Evolutionary conservation across 1,140 invertebrate genomes (phyloP).

Genomic region (Reticulitermes speratus): DNA sequence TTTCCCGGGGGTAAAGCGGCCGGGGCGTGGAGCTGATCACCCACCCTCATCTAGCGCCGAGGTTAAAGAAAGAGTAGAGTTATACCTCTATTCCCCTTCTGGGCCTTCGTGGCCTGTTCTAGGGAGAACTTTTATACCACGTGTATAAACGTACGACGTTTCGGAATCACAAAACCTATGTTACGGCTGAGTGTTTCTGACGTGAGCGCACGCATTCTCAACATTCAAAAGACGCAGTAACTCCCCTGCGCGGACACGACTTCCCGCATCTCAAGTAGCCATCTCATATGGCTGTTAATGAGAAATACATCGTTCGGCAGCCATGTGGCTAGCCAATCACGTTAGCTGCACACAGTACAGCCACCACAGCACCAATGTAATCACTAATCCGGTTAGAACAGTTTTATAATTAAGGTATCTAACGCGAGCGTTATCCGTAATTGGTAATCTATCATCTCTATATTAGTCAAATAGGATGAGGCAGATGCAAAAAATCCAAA

Average conservation of each 20-base stretch:
- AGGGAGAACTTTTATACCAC: too few relatives aligned
- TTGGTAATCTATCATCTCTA: slow-evolving; percentile 15
- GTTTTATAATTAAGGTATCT: slow-evolving; percentile 4
- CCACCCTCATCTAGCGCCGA: too few relatives aligned
- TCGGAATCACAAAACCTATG: neutral
- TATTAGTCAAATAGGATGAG: neutral
- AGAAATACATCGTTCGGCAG: neutral
- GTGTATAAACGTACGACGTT: too few relatives aligned
- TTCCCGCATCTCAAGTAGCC: neutral
- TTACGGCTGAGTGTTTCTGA: neutral
- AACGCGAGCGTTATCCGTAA: neutral
- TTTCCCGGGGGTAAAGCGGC: too few relatives aligned
- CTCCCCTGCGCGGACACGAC: neutral
- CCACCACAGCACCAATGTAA: neutral
- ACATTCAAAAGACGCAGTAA: neutral
- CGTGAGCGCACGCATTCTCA: neutral
- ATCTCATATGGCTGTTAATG: neutral
- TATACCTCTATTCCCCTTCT: too few relatives aligned
- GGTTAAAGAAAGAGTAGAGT: too few relatives aligned
- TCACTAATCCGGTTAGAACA: slow-evolving; percentile 6
- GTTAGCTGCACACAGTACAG: neutral
- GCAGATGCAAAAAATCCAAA: neutral
- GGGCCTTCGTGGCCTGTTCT: too few relatives aligned
- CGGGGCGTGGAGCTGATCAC: too few relatives aligned
- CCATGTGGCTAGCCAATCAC: neutral